These are phyloP conservation scores for Tychaedon coryphoeus DNA, from an alignment of 2,113 vertebrate species.

Conservation along the genomic window DNA sequence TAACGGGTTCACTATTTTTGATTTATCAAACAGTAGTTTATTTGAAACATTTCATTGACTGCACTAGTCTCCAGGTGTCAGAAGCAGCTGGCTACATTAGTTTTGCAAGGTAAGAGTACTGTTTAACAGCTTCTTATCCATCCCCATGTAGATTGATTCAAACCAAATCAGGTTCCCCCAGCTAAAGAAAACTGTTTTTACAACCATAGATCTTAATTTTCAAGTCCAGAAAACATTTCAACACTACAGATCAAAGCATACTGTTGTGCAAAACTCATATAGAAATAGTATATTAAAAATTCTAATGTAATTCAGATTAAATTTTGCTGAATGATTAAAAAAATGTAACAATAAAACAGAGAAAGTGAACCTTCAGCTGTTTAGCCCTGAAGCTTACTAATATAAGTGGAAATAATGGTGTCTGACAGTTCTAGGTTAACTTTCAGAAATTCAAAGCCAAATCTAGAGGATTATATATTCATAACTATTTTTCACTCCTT, in stretches of 20 bases:
- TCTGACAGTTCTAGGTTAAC: conserved; percentile 35
- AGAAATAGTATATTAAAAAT: not conserved
- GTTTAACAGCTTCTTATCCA: not conserved
- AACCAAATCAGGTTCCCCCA: not conserved
- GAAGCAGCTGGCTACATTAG: not conserved
- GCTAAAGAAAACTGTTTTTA: not conserved
- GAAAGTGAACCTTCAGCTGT: not conserved
- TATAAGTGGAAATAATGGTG: conserved; percentile 27
- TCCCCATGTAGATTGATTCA: not conserved
- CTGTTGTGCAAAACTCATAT: not conserved
- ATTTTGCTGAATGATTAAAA: not conserved
- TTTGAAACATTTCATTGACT: not conserved
- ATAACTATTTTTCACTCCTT: not conserved
- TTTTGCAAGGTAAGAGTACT: not conserved
- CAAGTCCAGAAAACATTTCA: not conserved
- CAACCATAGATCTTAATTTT: not conserved
- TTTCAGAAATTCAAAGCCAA: conserved; percentile 17
- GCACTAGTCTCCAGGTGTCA: not conserved
- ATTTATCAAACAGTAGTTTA: not conserved
- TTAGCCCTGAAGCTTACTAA: conserved; percentile 26
- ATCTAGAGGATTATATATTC: not conserved
- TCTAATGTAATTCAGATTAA: not conserved
- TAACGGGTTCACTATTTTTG: not conserved
- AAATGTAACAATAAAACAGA: not conserved
- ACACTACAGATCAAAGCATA: not conserved